Evolutionary conservation across 2,888 invertebrate genomes (phyloP).

Genomic region (Microctonus brassicae): DNA sequence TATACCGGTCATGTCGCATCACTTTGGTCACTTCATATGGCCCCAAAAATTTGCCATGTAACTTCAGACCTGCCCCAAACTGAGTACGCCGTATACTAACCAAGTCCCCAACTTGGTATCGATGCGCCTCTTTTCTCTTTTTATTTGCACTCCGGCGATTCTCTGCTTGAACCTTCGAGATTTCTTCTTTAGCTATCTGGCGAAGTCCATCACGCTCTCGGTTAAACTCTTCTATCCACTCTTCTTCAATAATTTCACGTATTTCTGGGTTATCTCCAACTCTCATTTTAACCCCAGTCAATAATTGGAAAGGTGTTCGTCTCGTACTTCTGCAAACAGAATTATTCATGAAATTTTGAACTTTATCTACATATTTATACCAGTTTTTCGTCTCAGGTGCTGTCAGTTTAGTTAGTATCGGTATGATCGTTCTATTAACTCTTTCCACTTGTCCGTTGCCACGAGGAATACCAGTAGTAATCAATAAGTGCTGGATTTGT

Average conservation of each 20-base stretch:
- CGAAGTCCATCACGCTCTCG: no score
- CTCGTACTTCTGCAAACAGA: no score
- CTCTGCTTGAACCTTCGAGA: constrained; percentile 60
- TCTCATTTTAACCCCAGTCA: constrained; percentile 27
- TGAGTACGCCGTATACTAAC: constrained; percentile 34
- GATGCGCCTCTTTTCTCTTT: no score
- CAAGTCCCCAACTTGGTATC: no score
- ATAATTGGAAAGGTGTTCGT: no score
- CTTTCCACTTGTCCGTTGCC: constrained; percentile 36
- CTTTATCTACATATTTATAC: not conserved
- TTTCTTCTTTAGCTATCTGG: constrained; percentile 55
- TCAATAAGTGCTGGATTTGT: constrained; percentile 20
- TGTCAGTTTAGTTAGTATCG: constrained; percentile 19
- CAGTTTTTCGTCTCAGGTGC: not conserved
- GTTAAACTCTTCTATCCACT: no score
- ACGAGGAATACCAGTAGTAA: constrained; percentile 39
- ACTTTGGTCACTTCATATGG: constrained; percentile 54
- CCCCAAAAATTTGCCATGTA: constrained; percentile 58
- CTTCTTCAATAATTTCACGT: no score
- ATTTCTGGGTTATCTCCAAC: constrained; percentile 31
- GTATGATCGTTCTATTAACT: constrained; percentile 40
- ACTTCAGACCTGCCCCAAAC: constrained; percentile 57
- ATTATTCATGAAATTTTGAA: no score
- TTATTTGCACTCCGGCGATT: no score
- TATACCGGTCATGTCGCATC: constrained; percentile 56